phyloP scores from a whole-genome alignment of 2,113 vertebrate species.

The Nesoenas mayeri region DNA sequence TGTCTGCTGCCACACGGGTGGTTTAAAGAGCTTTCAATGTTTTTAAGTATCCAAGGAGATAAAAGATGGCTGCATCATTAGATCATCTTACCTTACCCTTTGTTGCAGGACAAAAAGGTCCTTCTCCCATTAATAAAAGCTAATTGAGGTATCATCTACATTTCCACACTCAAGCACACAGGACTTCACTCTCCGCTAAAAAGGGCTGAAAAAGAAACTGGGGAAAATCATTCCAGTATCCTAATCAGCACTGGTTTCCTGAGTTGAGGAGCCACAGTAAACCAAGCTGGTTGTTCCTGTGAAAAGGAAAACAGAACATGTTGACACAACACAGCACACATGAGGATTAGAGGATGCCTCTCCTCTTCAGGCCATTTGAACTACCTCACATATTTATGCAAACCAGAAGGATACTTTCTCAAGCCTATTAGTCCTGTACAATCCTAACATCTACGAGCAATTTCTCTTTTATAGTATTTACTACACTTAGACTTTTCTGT shows the following conservation, averaged over 20 bases:
- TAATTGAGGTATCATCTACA: neutral
- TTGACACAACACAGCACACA: rapidly evolving
- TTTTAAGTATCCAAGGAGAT: neutral
- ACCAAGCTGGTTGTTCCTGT: neutral
- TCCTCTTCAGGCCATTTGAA: neutral
- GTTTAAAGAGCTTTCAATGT: neutral
- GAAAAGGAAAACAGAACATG: neutral
- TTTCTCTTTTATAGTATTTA: neutral
- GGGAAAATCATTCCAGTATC: neutral
- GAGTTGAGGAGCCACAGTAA: neutral
- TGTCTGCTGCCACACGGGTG: neutral
- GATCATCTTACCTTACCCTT: neutral
- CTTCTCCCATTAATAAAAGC: neutral
- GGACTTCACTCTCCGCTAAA: neutral
- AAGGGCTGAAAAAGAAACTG: neutral
- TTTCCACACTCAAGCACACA: neutral
- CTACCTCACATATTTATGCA: neutral
- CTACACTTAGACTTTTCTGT: neutral
- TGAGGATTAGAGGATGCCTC: neutral
- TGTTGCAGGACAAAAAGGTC: neutral
- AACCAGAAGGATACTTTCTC: neutral
- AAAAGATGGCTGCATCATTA: neutral
- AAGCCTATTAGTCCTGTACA: neutral
- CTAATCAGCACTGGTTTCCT: neutral
- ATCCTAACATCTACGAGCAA: neutral